Evolutionary conservation across 2,888 invertebrate genomes (phyloP).

Genomic region (Trachelus tabidus): DNA sequence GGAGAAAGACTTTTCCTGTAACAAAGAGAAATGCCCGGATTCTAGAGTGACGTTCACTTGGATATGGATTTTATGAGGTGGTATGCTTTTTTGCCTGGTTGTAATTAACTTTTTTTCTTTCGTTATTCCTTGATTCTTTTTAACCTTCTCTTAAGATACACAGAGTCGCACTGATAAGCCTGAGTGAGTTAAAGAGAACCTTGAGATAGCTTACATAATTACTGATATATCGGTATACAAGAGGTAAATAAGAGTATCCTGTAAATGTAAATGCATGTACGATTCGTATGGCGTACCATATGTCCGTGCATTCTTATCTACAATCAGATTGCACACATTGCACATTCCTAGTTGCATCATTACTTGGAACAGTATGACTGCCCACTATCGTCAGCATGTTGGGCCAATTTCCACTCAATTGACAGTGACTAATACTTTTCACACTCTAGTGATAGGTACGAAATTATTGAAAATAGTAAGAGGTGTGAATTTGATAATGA

Average conservation of each 20-base stretch:
- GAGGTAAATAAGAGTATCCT: conserved; percentile 37
- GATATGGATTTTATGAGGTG: too few relatives aligned
- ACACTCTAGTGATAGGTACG: not conserved
- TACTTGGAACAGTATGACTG: conserved; percentile 57
- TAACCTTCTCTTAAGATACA: conserved; percentile 19
- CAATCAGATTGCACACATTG: conserved; percentile 57
- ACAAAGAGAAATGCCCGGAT: conserved; percentile 6
- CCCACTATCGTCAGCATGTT: conserved; percentile 48
- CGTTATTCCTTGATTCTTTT: conserved; percentile 10
- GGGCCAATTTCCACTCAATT: conserved; percentile 33
- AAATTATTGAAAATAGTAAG: not conserved
- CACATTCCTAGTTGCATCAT: conserved; percentile 59
- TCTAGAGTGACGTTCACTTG: not conserved
- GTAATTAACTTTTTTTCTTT: not conserved
- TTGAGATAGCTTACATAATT: conserved; percentile 44
- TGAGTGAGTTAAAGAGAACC: conserved; percentile 40
- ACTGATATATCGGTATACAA: conserved; percentile 40
- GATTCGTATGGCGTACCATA: conserved; percentile 21
- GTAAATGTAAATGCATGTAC: conserved; percentile 9
- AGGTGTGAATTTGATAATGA: not conserved
- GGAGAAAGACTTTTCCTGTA: conserved; percentile 61
- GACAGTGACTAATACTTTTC: conserved; percentile 11
- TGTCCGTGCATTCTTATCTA: conserved; percentile 48
- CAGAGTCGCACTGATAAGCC: conserved; percentile 41
- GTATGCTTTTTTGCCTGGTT: too few relatives aligned